Evolutionary conservation across 2,113 vertebrate genomes (phyloP), one percentile per base, ranked within the genome.

Genomic region (Heptranchias perlo): DNA sequence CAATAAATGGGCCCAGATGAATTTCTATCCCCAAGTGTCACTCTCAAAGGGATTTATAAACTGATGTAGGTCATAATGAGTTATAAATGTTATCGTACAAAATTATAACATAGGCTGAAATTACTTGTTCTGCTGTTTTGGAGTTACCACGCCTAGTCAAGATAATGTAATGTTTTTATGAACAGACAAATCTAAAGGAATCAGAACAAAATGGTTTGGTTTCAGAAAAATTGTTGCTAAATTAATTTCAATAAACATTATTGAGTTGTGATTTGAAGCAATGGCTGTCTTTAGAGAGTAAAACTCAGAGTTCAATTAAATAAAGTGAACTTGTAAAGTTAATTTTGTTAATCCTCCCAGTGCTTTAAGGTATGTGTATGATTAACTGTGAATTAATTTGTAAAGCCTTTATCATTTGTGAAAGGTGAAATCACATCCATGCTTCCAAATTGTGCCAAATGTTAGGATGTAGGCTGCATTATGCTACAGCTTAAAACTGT

Each of bases 331-430:
- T 31, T 58, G 52, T 58, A 91, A 91, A 39, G 76, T 4, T 82
- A n/a, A n/a, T n/a, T n/a, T n/a, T n/a, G n/a, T n/a, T n/a, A n/a
- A n/a, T n/a, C n/a, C n/a, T n/a, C n/a, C n/a, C n/a, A n/a, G n/a
- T n/a, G n/a, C n/a, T n/a, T n/a, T n/a, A 4, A 18, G 18, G 10
- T 18, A 11, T 47, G 21, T 89, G 52, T 52, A 31, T 52, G 86
- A 52, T 89, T 89, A 54, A 52, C 54, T 89, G 10, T 4, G 28
- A 31, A 28, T n/a, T n/a, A n/a, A 23, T 89, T 1, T 54, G 25
- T 47, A 89, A 89, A 52, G 49, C 44, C 25, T 89, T 89, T 89
- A 89, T 89, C 86, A 89, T 89, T 82, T 82, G 13, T n/a, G 76
- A 39, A 82, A 44, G n/a, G 31, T 18, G 49, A 4, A 13, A 89